Conservation (phyloP, 2,113 vertebrate species). For the Callithrix jacchus region DNA sequence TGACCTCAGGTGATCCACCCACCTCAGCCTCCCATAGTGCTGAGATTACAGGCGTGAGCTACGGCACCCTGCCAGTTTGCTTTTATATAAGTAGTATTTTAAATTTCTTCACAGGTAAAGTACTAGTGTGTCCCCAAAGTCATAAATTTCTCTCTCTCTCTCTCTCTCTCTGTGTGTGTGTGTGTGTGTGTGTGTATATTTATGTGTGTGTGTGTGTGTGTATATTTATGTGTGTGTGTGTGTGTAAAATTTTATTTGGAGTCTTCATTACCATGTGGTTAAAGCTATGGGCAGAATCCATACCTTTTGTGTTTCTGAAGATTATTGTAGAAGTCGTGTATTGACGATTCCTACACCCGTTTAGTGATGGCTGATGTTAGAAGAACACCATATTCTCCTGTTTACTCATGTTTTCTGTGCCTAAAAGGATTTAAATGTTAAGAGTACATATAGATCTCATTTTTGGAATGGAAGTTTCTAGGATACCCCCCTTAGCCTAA, state of each 20-base stretch:
- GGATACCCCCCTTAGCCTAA: not conserved
- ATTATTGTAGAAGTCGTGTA: not conserved
- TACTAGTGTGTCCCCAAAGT: conserved; percentile 7
- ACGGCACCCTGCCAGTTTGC: no score
- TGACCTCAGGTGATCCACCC: no score
- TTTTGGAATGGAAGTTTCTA: conserved; percentile 33
- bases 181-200: not conserved
- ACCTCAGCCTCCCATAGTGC: no score
- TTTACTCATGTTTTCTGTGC: conserved; percentile 45
- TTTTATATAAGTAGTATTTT: not conserved
- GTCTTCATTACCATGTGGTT: not conserved
- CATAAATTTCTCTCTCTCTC: not conserved
- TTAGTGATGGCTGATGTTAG: not conserved
- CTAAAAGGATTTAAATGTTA: conserved; percentile 41
- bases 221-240: not conserved
- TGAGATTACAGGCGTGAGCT: no score
- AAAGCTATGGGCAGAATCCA: conserved; percentile 40
- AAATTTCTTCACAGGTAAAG: conserved; percentile 28
- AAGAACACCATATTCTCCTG: not conserved
- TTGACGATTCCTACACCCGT: not conserved
- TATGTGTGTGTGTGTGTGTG: not conserved
- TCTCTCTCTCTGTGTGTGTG: not conserved
- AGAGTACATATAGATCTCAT: not conserved
- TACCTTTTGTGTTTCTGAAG: not conserved
- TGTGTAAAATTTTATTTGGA: not conserved